Conservation (phyloP, 2,888 invertebrate species). For the Chloroclystis v-ata region DNA sequence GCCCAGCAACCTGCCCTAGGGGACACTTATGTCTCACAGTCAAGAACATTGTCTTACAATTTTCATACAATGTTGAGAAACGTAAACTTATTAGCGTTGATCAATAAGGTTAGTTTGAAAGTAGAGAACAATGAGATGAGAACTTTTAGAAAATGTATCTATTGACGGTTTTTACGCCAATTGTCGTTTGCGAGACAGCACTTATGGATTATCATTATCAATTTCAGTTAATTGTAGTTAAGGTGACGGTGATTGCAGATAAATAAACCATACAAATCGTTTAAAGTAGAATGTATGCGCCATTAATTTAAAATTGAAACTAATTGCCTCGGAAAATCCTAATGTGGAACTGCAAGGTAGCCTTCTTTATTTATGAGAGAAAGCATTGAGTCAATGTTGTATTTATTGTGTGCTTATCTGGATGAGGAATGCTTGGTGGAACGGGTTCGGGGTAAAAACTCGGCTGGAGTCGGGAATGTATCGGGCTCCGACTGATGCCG, state of each 20-base stretch:
- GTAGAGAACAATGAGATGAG: conserved; percentile 68
- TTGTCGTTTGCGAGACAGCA: conserved; percentile 18
- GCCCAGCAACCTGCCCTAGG: conserved; percentile 31
- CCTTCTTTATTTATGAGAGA: conserved; percentile 39
- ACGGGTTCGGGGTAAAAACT: conserved; percentile 70
- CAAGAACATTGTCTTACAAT: conserved; percentile 31
- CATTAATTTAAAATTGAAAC: conserved; percentile 26
- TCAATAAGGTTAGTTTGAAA: conserved; percentile 58
- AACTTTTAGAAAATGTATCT: conserved; percentile 57
- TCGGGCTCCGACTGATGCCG: conserved; percentile 57
- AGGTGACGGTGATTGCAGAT: not conserved
- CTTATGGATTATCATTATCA: conserved; percentile 19
- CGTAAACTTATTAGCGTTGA: conserved; percentile 42
- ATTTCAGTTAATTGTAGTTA: conserved; percentile 8
- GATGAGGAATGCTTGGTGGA: conserved; percentile 50
- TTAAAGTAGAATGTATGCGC: conserved; percentile 18
- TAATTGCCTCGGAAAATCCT: conserved; percentile 36
- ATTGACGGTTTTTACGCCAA: conserved; percentile 46
- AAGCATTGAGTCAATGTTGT: conserved; percentile 51
- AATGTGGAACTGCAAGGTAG: conserved; percentile 33
- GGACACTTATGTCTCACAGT: conserved; percentile 45
- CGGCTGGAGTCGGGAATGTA: conserved; percentile 67
- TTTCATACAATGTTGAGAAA: conserved; percentile 65
- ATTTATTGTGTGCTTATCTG: conserved; percentile 62
- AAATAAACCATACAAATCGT: conserved; percentile 11